A percentile compares a stretch with the other conserved stretches of the same genome.
Evolutionary conservation across 2,797 vertebrate species (phyloP).

Genomic region (Limnodromus scolopaceus): DNA sequence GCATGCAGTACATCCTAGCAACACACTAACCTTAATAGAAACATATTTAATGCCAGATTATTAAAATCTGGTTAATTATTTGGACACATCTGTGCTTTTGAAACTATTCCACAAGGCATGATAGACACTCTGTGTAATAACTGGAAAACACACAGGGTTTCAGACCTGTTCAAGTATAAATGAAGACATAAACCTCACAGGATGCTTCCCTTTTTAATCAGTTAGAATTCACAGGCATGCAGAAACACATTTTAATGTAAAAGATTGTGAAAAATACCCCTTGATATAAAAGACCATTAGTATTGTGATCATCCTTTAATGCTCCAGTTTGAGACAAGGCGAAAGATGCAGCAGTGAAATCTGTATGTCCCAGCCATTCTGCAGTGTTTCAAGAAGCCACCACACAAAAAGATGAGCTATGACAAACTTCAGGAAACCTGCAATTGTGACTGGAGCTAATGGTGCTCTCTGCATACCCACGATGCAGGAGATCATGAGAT

Average conservation of each 20-base stretch:
- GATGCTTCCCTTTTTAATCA: background rate
- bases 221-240: background rate
- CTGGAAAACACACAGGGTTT: background rate
- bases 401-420: background rate
- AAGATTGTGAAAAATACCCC: background rate
- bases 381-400: background rate
- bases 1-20: background rate
- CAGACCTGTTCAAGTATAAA: background rate
- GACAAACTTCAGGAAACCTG: background rate
- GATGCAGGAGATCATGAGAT: background rate
- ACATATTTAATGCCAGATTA: background rate
- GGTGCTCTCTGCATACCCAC: background rate
- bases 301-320: background rate
- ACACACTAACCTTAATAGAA: background rate
- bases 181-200: background rate
- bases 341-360: background rate
- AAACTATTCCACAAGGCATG: background rate
- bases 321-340: background rate
- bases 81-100: background rate
- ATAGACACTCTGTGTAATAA: background rate
- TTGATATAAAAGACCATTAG: background rate
- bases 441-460: background rate
- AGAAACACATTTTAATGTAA: background rate
- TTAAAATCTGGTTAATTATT: slow-evolving; percentile 8
- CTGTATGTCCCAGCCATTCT: background rate